Evolutionary conservation across 2,113 vertebrate genomes (phyloP), one percentile per base, ranked within the genome.

Genomic region (Alosa alosa): DNA sequence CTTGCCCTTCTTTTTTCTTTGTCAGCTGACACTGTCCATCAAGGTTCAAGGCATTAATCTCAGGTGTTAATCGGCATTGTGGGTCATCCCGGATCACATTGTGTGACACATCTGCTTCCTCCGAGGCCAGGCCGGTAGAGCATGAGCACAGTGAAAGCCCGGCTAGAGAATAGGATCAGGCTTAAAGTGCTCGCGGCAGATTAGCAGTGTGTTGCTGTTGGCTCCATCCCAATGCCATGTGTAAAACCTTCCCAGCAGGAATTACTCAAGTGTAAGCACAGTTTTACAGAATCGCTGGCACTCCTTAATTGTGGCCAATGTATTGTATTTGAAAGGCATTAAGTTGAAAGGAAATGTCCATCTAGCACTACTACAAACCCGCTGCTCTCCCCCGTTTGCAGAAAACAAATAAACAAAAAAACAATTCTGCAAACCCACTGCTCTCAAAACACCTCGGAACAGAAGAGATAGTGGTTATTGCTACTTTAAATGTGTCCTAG

Each of bases 21-120:
- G 25, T 78, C 72, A 78, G 72, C 72, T 78, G 72, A 78, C 72
- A 39, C 72, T 78, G 36, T 78, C 72, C 72, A 78, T 78, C 72
- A 78, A 3, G 72, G 72, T 78, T 78, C 72, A 78, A 18, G 36
- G 31, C 25, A 3, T 4, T 78, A 78, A 78, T 78, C 72, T 78
- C 72, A 78, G 72, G 72, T 78, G 72, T 78, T 78, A 78, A 78
- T 78, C 18, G 31, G 36, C 72, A 39, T 78, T 17, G 72, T 78
- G 72, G 72, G 31, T 78, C 39, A 78, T 78, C 72, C 72, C 31
- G 10, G 31, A 31, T 31, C 36, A 39, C 36, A 78, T 78, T 78
- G 72, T 78, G 72, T 78, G 72, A 13, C 31, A 78, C 72, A 78
- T 36, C 72, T 78, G 31, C 72, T 78, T 36, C 4, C 72, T 78